Base-by-base conservation (phyloP, 2,113 vertebrate species). In the Falco punctatus region DNA sequence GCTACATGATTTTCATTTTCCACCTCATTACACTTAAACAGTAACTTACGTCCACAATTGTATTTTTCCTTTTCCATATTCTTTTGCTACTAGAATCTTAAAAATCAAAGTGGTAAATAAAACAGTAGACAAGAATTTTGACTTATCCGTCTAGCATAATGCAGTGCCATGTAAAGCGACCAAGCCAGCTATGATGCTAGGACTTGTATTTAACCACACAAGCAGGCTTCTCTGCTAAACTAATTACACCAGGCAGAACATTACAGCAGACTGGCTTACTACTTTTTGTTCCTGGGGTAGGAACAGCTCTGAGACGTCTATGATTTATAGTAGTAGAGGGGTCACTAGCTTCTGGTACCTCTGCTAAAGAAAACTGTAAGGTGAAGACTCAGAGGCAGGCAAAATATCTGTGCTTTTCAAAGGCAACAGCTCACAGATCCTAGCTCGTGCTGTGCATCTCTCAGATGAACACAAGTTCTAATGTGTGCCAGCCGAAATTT, bases 271-370 rank as follows among this genome's bases (percentile, higher is more conserved):
- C 30, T 35, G 46, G n/a, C 23, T 79, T 19, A 17, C 15, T 49
- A 2, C 27, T 54, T 42, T 15, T n/a, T 81, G 42, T 30, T 84
- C 12, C 51, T 64, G 48, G 59, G 22, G n/a, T 46, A 79, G 38
- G 64, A 91, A 66, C 0, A 74, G 40, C 51, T 46, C 55, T 42
- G 69, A 66, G 30, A 55, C 30, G 52, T n/a, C 15, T 78, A 13
- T 8, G 57, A 21, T 1, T 81, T 44, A 2, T 49, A 28, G 22
- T 0, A 62, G 26, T 0, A 33, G 23, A n/a, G 28, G 12, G 11
- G 9, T 84, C 54, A 58, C 21, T n/a, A 73, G 46, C 46, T 86
- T 58, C 85, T 66, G 35, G 15, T 38, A 42, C 19, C 51, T 11
- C 18, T 48, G 48, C 32, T 58, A 40, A n/a, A 87, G 24, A 46